These are phyloP conservation scores for Falco biarmicus DNA, from an alignment of 2,797 vertebrate genomes.

Conservation along the genomic window DNA sequence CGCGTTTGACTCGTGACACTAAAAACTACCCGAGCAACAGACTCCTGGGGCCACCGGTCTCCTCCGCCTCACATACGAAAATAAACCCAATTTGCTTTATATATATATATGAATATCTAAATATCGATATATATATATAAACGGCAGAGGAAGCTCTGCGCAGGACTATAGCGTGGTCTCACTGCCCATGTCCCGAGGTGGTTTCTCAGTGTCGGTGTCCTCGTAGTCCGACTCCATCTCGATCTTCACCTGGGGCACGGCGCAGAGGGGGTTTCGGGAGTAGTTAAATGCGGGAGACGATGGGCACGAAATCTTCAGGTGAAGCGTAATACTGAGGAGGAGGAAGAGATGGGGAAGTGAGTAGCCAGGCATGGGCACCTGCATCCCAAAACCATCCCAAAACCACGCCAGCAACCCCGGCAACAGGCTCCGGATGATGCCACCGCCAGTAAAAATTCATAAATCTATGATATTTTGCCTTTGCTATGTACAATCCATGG, in stretches of 20 bases:
- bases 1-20: background rate
- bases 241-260: slow-evolving; percentile 94
- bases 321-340: slow-evolving; percentile 89
- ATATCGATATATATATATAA: background rate
- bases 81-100: background rate
- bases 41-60: background rate
- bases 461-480: rapidly evolving
- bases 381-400: background rate
- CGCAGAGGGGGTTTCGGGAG: slow-evolving; percentile 79
- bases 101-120: background rate
- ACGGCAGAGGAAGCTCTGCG: background rate
- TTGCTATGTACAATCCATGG: background rate
- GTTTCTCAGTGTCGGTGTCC: slow-evolving; percentile 84
- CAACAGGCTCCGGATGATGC: background rate
- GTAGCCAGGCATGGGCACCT: rapidly evolving
- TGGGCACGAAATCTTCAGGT: slow-evolving; percentile 97
- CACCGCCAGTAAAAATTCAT: background rate
- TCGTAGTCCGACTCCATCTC: slow-evolving; percentile 95
- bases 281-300: slow-evolving; percentile 86
- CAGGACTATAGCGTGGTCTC: slow-evolving; percentile 88
- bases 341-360: background rate
- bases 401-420: background rate
- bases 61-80: background rate
- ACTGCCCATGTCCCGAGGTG: slow-evolving; percentile 82
- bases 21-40: background rate